A percentile compares a stretch with the other conserved stretches of the same genome.
Conservation (phyloP, 2,113 vertebrate genomes). For the Neomonachus schauinslandi region DNA sequence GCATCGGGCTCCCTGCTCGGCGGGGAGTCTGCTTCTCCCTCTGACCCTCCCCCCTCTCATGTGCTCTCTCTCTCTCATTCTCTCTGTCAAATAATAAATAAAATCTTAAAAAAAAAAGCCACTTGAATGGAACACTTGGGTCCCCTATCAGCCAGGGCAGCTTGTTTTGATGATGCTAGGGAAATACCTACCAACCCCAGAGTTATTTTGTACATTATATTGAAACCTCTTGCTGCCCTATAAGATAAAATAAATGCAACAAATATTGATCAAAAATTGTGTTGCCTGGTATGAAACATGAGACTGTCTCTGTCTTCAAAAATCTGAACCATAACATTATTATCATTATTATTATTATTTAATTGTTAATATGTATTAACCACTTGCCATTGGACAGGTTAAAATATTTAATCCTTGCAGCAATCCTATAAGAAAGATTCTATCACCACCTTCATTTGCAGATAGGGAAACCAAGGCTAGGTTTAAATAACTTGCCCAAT, state of each 20-base stretch:
- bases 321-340: neutral
- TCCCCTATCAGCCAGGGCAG: conserved; percentile 47
- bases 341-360: neutral
- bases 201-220: conserved; percentile 13
- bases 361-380: neutral
- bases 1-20: too few relatives aligned
- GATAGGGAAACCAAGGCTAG: conserved; percentile 24
- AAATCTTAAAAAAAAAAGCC: too few relatives aligned
- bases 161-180: conserved; percentile 61
- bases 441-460: neutral
- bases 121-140: conserved; percentile 64
- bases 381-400: neutral
- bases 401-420: neutral
- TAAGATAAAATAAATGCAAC: conserved; percentile 26
- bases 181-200: conserved; percentile 31
- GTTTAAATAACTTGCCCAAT: conserved; percentile 24
- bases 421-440: neutral
- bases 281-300: neutral
- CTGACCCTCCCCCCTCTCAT: too few relatives aligned
- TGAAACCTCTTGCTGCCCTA: neutral
- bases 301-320: conserved; percentile 26
- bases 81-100: too few relatives aligned
- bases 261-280: neutral
- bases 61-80: too few relatives aligned
- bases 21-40: too few relatives aligned